A percentile compares a stretch with the other conserved stretches of the same genome.
phyloP scores from a whole-genome alignment of 2,888 invertebrate genomes.

The Apantesis nais region DNA sequence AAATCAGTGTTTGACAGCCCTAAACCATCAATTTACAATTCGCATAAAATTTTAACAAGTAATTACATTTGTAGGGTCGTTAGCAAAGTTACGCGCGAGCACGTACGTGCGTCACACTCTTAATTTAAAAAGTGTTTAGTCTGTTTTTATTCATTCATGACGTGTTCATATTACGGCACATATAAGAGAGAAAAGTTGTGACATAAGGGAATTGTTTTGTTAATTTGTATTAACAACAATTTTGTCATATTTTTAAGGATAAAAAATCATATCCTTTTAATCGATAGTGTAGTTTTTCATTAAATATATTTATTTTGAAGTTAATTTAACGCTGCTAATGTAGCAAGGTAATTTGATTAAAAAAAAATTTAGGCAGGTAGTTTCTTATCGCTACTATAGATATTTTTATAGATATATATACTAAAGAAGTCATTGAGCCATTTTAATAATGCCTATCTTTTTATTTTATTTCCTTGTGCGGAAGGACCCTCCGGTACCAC shows the following conservation, averaged over 20 bases:
- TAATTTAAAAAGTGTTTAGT: constrained; percentile 22
- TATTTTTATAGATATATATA: too few species aligned
- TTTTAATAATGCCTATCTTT: too few species aligned
- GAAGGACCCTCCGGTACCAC: too few species aligned
- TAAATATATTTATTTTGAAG: neutral
- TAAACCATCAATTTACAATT: constrained; percentile 19
- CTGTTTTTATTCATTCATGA: constrained; percentile 26
- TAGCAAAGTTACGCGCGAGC: constrained; percentile 26
- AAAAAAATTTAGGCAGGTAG: too few species aligned
- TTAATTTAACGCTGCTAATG: neutral
- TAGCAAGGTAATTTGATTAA: too few species aligned
- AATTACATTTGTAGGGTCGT: constrained; percentile 40
- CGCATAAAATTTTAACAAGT: constrained; percentile 34
- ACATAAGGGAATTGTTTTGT: neutral
- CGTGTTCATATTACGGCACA: constrained; percentile 15
- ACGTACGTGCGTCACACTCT: constrained; percentile 14
- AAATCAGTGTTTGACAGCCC: constrained; percentile 22
- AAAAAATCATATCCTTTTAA: neutral
- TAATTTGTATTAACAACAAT: neutral
- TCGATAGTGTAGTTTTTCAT: neutral
- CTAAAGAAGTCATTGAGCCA: too few species aligned
- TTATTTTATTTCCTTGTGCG: too few species aligned
- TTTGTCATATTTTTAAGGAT: neutral
- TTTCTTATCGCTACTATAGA: too few species aligned
- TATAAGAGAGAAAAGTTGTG: neutral